Conservation (phyloP, 2,113 vertebrate genomes). For the Zeus faber region DNA sequence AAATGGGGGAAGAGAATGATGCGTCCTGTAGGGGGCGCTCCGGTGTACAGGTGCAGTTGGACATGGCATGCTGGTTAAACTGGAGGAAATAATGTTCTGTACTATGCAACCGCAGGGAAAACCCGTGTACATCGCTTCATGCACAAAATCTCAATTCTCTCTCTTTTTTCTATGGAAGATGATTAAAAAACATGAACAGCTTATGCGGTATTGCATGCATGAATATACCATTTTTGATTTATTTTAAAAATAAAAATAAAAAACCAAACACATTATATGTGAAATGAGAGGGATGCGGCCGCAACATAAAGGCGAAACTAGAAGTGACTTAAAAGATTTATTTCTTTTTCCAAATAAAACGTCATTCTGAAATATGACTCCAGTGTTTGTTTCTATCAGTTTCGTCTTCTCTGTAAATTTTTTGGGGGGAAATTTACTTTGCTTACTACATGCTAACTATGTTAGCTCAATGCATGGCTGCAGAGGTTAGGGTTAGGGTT, state of each 20-base stretch:
- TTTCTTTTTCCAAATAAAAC: constrained; percentile 74
- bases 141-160: constrained; percentile 27
- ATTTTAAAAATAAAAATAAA: constrained; percentile 40
- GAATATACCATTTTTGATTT: constrained; percentile 74
- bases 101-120: constrained; percentile 69
- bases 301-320: constrained; percentile 68
- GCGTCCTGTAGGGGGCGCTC: constrained; percentile 30
- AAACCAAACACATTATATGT: constrained; percentile 56
- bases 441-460: too few species aligned
- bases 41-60: constrained; percentile 63
- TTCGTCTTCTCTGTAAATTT: too few species aligned
- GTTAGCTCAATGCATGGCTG: too few species aligned
- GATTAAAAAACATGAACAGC: constrained; percentile 59
- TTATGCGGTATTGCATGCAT: constrained; percentile 78
- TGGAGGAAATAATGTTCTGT: constrained; percentile 69
- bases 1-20: constrained; percentile 26
- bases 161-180: constrained; percentile 63
- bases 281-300: constrained; percentile 54
- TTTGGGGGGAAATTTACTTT: too few species aligned
- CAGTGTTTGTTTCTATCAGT: too few species aligned
- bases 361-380: constrained; percentile 38
- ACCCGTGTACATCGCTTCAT: constrained; percentile 68
- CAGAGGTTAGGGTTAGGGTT: too few species aligned
- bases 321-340: constrained; percentile 59
- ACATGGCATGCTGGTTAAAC: constrained; percentile 68